Base-by-base conservation (phyloP, 2,888 invertebrate species). In the Drosophila neutralis region DNA sequence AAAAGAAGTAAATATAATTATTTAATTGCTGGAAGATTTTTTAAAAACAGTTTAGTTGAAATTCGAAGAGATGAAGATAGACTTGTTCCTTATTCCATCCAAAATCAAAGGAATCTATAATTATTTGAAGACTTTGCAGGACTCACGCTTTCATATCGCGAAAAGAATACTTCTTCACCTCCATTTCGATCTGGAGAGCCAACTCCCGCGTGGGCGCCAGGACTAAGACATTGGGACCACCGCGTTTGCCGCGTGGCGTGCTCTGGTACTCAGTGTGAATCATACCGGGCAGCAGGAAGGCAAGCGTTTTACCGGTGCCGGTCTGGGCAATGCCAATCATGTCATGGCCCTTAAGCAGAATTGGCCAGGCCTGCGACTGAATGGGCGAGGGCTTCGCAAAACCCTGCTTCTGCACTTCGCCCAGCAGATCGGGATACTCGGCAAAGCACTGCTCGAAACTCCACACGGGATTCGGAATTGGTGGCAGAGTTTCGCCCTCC, bases 301-400 rank as follows among this genome's bases (percentile, higher is more conserved):
- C 99, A 66, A 99, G 94, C 0, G 99, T 99, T 94, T 99, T 99
- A 0, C 98, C 98, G 24, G 97, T 97, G 65, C 98, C 98, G 8
- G 98, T 98, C 93, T 98, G 98, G 1, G 99, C 99, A 78, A 99
- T 98, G 11, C 99, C 99, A 92, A 99, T 98, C 91, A 99, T 93
- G 93, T 99, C 99, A 90, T 96, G 95, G 0, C 99, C 99, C 88
- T 95, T 95, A 49, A 99, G 93, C 0, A 99, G 94, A 71, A 99
- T 95, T 1, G 99, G 99, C 99, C 99, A 99, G 0, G 98, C 97
- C 93, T 98, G 98, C 70, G 96, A 94, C 93, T 99, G 98, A 86
- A 99, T 98, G 0, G 98, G 98, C 1, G 98, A 97, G 0, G 98
- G 99, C 72, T 94, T 95, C 31, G 92, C 92, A 91, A 98, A 99